Base-by-base conservation (phyloP, 23 tunicate species). In the Aplidium turbinatum region DNA sequence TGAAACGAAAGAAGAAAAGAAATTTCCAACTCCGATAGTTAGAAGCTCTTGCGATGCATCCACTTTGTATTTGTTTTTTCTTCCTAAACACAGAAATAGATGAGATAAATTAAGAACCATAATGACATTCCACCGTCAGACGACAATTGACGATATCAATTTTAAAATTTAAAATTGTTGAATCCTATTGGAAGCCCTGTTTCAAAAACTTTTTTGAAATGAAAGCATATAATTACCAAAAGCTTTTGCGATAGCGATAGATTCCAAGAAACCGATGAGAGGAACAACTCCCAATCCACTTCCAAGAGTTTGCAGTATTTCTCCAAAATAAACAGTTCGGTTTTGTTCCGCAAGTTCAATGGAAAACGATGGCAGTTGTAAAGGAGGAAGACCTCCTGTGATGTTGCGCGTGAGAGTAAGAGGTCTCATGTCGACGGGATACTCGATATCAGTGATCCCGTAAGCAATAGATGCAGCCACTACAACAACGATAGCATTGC, bases 241-340 rank as follows among this genome's bases (percentile, higher is more conserved):
- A 2, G 89, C 97, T 70, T 90, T 82, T n/a, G 97, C 89, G 35
- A 90, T 90, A 35, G 97, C 85, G 31, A 90, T 83, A 9, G 87
- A 73, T 39, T 90, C 97, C 36, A 90, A 70, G 63, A 82, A 77
- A 4, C 80, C 97, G 85, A 90, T 90, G 47, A 90, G 46, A 5
- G 97, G 97, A 1, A 90, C 57, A 13, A 90, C 84, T n/a, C 63
- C 68, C 58, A 90, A 45, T 3, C 90, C 97, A 55, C 89, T 90
- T 31, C 85, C 85, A 7, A 90, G 72, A 22, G 48, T 52, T 7
- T 54, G 35, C 25, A 85, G 27, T 26, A 85, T 60, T 28, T 78
- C 92, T 48, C 72, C 58, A 35, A 78, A 71, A 23, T 57, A 22
- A 7, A 78, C 45, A 0, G 92, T 85, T 62, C 47, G 72, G 36